Evolutionary conservation across 2,888 invertebrate genomes (phyloP), one percentile per base, ranked within the genome.

Genomic region (Spilarctia lutea): DNA sequence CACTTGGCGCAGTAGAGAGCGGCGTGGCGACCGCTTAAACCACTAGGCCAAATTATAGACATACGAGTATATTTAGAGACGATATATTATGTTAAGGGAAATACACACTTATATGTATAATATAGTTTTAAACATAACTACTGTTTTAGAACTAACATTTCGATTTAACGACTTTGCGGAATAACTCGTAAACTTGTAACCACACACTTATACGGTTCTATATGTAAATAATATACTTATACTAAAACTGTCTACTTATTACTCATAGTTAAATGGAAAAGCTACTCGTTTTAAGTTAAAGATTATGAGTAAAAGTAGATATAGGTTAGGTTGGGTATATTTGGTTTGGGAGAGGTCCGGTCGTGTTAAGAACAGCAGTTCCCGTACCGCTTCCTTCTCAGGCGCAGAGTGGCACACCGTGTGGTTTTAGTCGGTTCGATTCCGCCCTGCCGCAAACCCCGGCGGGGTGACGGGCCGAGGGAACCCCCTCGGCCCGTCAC

Each of bases 131-230:
- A 42, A 42, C 24, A 8, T 42, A 60, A 60, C 70, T 60, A 20
- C 39, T 63, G 42, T 20, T 70, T 42, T 63, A 70, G 39, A 71
- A 65, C 71, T 48, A 71, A 20, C 71, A 48, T 71, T 65, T 48
- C 24, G n/a, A 48, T 65, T 71, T 71, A 48, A 71, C 65, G 71
- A 48, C 71, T 65, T 71, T 42, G 30, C 48, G 30, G 71, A 48
- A 65, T 71, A n/a, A 30, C 33, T 65, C 71, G 63, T 71, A 71
- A 65, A 63, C 42, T 65, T 20, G 20, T 18, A 42, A 70, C 63
- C 60, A 63, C 60, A 27, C n/a, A 56, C 52, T 8, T 52, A 27
- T 6, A 27, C 16, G 60, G 7, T 27, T 70, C 42, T 63, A 42
- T 42, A 30, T 63, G 42, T 20, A 70, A 70, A 63, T 42, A 2